Evolutionary conservation across 2,888 invertebrate species (phyloP).

Genomic region (Allophyes oxyacanthae): DNA sequence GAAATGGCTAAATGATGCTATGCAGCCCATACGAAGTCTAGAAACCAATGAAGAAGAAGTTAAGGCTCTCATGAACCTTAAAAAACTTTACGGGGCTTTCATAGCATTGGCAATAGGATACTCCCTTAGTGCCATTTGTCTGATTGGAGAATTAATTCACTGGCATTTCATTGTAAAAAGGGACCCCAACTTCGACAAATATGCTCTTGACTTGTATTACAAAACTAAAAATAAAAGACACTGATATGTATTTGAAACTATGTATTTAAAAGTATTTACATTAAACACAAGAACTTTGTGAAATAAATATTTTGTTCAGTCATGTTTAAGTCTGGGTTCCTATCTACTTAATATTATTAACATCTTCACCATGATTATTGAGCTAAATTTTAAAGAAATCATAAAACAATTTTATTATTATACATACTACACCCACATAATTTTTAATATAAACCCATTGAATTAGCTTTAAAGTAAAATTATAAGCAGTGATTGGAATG

Average conservation of each 20-base stretch:
- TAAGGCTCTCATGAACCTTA: constrained; percentile 94
- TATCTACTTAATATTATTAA: constrained; percentile 19
- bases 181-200: constrained; percentile 93
- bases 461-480: constrained; percentile 4
- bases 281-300: constrained; percentile 50
- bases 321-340: constrained; percentile 51
- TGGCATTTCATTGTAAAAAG: constrained; percentile 91
- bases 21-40: constrained; percentile 88
- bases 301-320: constrained; percentile 68
- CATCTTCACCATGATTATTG: constrained; percentile 32
- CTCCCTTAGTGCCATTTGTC: constrained; percentile 86
- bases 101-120: constrained; percentile 93
- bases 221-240: constrained; percentile 78
- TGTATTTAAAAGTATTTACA: constrained; percentile 65
- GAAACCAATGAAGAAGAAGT: constrained; percentile 89
- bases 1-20: constrained; percentile 94
- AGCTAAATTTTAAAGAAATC: constrained; percentile 20
- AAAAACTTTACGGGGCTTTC: constrained; percentile 94
- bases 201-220: constrained; percentile 89
- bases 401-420: not conserved
- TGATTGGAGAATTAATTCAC: constrained; percentile 91
- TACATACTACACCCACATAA: constrained; percentile 6
- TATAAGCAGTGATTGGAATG: no score
- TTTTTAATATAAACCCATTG: constrained; percentile 6
- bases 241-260: constrained; percentile 46